Percentiles rank a stretch among this genome's conserved stretches.
These are phyloP conservation scores for Pimephales promelas DNA, from an alignment of 2,113 vertebrate species.

Conservation along the genomic window DNA sequence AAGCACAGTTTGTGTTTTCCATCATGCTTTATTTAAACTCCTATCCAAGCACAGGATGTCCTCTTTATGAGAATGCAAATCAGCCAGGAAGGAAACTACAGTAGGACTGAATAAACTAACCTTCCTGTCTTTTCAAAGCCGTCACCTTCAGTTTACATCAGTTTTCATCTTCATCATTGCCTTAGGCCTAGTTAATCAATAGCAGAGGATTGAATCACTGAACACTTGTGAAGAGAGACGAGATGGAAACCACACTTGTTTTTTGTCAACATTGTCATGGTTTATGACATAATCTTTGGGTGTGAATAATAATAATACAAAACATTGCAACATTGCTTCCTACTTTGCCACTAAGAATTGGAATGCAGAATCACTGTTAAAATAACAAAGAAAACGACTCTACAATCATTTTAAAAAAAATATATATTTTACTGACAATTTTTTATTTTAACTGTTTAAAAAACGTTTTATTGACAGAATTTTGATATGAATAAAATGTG, in stretches of 20 bases:
- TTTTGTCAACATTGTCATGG: too few relatives aligned
- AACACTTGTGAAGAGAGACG: neutral
- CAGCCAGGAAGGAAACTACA: constrained; percentile 65
- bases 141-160: constrained; percentile 10
- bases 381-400: neutral
- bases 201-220: neutral
- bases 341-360: neutral
- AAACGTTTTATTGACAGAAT: neutral
- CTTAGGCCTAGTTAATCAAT: neutral
- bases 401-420: neutral
- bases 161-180: neutral
- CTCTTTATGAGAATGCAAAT: constrained; percentile 50
- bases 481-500: too few relatives aligned
- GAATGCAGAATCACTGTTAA: neutral
- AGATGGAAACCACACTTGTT: neutral
- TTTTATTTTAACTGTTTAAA: too few relatives aligned
- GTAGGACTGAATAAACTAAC: constrained; percentile 48
- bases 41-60: constrained; percentile 58
- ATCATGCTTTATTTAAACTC: neutral
- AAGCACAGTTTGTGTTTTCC: constrained; percentile 25
- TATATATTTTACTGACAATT: neutral
- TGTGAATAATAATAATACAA: neutral
- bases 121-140: constrained; percentile 29
- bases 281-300: neutral
- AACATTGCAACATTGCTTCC: neutral